Evolutionary conservation across 2,888 invertebrate genomes (phyloP), one percentile per base, ranked within the genome.

Genomic region (Choristoneura rosaceana): DNA sequence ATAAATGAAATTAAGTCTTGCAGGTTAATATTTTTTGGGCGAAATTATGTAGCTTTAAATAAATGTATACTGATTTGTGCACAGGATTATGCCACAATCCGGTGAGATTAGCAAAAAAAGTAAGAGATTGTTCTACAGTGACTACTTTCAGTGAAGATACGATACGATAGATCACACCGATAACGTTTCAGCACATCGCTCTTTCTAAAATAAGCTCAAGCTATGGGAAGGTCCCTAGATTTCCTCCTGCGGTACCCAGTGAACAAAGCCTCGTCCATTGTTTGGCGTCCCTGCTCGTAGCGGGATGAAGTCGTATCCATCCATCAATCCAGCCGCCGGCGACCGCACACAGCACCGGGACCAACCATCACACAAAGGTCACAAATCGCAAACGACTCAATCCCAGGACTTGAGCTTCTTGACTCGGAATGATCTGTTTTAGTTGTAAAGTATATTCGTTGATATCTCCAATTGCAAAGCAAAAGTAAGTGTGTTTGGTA

Each of bases 231-330:
- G 25, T 25, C 4, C 12, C 55, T 15, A 52, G 5, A 55, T 55
- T 55, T 25, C 7, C 25, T 55, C 25, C 55, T 59, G 12, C 55
- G 33, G 15, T 15, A 58, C 12, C 33, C 12, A 52, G n/a, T 14
- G 33, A 7, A 43, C 43, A 45, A 62, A 62, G 17, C 62, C 17
- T 9, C 41, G 17, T 12, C 33, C 66, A 59, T 67, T 67, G 45
- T 45, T 67, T 38, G 50, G 17, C 34, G 38, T 25, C 47, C 55
- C 61, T 47, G 71, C 61, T 25, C 25, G 25, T 25, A 25, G 55
- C 55, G 55, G 55, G 73, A 90, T 90, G 84, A 86, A 92, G 92
- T 87, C 86, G 85, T 90, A 90, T 88, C 90, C 90, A 91, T 93
- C 91, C 88, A 93, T 92, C 91, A 90, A 89, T 87, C 89, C 77